Evolutionary conservation across 37 sponge, comb jelly and placozoan species (phyloP).

Genomic region (Amphimedon queenslandica): DNA sequence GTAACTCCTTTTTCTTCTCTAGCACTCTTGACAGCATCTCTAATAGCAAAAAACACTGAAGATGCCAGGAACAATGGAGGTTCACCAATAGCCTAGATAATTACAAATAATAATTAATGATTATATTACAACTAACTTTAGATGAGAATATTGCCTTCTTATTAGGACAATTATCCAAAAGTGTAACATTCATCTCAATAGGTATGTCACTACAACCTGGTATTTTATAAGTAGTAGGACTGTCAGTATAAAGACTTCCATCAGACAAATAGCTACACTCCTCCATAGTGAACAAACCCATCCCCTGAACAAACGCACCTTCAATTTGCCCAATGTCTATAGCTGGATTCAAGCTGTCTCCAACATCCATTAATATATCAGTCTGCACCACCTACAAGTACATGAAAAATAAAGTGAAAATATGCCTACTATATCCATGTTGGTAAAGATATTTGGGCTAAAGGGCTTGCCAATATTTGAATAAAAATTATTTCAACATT

Average conservation of each 20-base stretch:
- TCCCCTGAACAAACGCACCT: conserved; percentile 51
- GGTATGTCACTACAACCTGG: conserved; percentile 48
- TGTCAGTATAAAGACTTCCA: conserved; percentile 18
- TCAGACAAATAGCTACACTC: conserved; percentile 26
- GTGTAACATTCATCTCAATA: conserved; percentile 30
- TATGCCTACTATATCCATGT: too few relatives aligned
- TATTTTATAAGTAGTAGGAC: conserved; percentile 52
- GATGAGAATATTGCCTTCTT: conserved; percentile 46
- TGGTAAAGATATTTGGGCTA: too few relatives aligned
- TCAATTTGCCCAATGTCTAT: conserved; percentile 57
- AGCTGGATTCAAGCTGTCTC: conserved; percentile 56
- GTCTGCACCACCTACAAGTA: conserved; percentile 22
- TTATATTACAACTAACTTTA: conserved; percentile 15
- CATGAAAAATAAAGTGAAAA: too few relatives aligned
- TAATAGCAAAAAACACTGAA: conserved; percentile 36
- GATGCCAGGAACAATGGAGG: conserved; percentile 46
- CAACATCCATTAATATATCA: conserved; percentile 65
- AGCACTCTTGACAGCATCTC: conserved; percentile 14
- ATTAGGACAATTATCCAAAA: conserved; percentile 30
- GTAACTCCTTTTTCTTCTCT: conserved; percentile 11
- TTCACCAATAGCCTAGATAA: conserved; percentile 43
- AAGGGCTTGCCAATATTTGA: too few relatives aligned
- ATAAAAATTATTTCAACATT: too few relatives aligned
- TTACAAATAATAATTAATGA: not conserved
- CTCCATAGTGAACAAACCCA: conserved; percentile 58